Evolutionary conservation across 2,797 vertebrate genomes (phyloP), one percentile per base, ranked within the genome.

Genomic region (Enteromius thamalakanensis): DNA sequence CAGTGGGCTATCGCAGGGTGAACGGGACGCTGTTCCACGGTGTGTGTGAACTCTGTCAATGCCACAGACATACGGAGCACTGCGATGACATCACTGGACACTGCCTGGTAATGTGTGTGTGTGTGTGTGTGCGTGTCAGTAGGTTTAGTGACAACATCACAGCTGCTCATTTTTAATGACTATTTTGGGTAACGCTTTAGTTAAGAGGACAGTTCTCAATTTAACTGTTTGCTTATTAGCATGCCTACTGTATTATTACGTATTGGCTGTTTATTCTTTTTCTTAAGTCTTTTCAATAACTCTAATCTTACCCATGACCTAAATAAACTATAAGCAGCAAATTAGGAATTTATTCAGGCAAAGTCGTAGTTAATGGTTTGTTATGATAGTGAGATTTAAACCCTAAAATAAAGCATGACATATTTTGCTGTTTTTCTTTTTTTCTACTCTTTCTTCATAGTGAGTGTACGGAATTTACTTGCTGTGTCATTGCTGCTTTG

Each of bases 21-120:
- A 96, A 98, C 0, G 92, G 96, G 23, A 95, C 93, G 0, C 42
- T 98, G 67, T 95, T 96, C 64, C 93, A 91, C 0, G 98, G 97
- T 19, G 86, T 96, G 88, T 99, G 98, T 91, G 95, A 94, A 64
- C 94, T 90, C 0, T 99, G 98, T 79, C 92, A 53, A 0, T 99
- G 98, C 90, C 94, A 96, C 47, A 94, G 95, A 67, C 98, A 99
- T 1, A 84, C 96, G 0, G 88, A 93, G 0, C 84, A 80, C 1
- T 99, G 97, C 71, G 92, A 98, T 81, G 94, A 97, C 77, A 14
- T 96, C 85, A 97, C 96, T 0, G 97, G 96, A 77, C 90, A 94
- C 64, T 99, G 98, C 81, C 86, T 96, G 95, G 98, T 99, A 94
- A 95, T 77, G 49, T 58, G n/a, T 76, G 47, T 69, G 82, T 68